phyloP scores from a whole-genome alignment of 2,113 vertebrate species.

The Pontoporia blainvillei region DNA sequence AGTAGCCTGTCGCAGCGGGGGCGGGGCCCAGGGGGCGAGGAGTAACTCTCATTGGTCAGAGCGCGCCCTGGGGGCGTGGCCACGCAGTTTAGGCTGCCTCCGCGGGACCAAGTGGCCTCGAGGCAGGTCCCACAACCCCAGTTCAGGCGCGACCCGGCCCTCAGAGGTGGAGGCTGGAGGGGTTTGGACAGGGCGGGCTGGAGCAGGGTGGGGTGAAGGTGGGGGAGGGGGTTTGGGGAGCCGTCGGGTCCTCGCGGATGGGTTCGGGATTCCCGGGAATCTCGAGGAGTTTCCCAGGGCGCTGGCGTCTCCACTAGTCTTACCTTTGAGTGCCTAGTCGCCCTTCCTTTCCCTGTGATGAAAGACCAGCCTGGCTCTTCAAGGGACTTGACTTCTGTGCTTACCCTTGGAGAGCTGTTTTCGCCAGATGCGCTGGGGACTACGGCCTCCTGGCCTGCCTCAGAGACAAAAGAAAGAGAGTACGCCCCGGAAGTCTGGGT shows the following conservation, averaged over 20 bases:
- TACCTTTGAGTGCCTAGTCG: too few relatives aligned
- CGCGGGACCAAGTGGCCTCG: fast-evolving
- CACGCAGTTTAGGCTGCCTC: not conserved
- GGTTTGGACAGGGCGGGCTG: not conserved
- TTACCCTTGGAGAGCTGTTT: not conserved
- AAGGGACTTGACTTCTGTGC: not conserved
- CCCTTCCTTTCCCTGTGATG: not conserved
- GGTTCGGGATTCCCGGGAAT: not conserved
- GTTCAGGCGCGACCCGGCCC: fast-evolving
- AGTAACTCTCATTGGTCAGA: not conserved
- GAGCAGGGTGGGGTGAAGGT: too few relatives aligned
- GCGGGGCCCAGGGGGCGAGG: not conserved
- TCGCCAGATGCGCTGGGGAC: not conserved
- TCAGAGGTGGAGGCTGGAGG: not conserved
- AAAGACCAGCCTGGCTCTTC: not conserved
- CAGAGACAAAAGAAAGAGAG: not conserved
- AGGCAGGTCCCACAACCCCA: fast-evolving
- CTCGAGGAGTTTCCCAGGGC: not conserved
- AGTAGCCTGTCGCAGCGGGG: fast-evolving
- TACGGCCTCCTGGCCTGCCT: not conserved
- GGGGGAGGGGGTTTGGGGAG: not conserved
- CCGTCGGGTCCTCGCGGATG: not conserved
- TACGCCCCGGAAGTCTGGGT: too few relatives aligned
- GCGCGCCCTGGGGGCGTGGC: not conserved
- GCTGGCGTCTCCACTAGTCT: not conserved